Evolutionary conservation across 1,140 invertebrate genomes (phyloP).

Genomic region (Tenebrio molitor): DNA sequence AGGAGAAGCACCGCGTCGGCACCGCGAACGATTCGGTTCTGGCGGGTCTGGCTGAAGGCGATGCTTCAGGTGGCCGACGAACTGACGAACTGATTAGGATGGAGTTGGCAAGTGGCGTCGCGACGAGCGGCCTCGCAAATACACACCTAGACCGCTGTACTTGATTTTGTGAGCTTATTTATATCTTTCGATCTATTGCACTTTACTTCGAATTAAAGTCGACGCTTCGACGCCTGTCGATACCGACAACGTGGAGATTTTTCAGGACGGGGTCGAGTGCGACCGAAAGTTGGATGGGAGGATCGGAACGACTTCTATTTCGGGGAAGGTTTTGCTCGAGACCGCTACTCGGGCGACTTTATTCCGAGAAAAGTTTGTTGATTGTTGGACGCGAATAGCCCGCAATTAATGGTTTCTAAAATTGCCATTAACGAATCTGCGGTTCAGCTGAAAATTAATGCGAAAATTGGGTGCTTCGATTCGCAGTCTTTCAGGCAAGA

Average conservation of each 20-base stretch:
- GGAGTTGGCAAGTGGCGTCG: slow-evolving; percentile 50
- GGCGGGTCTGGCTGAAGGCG: slow-evolving; percentile 1
- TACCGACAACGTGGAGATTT: neutral
- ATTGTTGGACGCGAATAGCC: slow-evolving; percentile 19
- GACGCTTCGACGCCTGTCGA: slow-evolving; percentile 13
- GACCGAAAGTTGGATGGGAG: neutral
- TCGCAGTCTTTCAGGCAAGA: neutral
- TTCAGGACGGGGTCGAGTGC: no score
- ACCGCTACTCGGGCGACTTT: neutral
- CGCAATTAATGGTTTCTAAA: slow-evolving; percentile 32
- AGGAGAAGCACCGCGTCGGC: no score
- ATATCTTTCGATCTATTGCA: slow-evolving; percentile 42
- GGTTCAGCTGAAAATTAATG: neutral
- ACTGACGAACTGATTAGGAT: slow-evolving; percentile 49
- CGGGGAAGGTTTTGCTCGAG: neutral
- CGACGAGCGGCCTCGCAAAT: slow-evolving; percentile 52
- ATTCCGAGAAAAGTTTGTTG: slow-evolving; percentile 33
- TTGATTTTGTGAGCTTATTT: slow-evolving; percentile 45
- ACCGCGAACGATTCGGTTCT: no score
- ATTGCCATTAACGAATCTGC: neutral
- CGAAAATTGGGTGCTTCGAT: neutral
- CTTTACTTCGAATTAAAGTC: slow-evolving; percentile 17
- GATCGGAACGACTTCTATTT: neutral
- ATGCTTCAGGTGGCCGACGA: slow-evolving; percentile 49
- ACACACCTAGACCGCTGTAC: slow-evolving; percentile 46